These are phyloP conservation scores for Arrhopalites spinosus DNA, from an alignment of 2,888 invertebrate genomes.

Conservation along the genomic window DNA sequence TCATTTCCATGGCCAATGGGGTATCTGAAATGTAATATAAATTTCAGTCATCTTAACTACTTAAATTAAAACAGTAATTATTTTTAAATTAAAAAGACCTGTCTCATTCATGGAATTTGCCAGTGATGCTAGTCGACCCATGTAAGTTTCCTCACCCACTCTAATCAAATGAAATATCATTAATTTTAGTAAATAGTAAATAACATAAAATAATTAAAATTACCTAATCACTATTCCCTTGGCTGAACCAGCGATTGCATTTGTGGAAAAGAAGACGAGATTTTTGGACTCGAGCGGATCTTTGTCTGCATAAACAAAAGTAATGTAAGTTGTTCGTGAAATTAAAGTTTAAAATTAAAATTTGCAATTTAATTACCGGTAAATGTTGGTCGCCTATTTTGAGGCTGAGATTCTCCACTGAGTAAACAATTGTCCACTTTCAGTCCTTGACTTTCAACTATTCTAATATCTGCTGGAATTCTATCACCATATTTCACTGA, in stretches of 20 bases:
- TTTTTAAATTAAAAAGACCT: too few relatives aligned
- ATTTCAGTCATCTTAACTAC: too few relatives aligned
- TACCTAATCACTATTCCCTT: too few relatives aligned
- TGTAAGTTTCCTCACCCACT: slow-evolving; percentile 70
- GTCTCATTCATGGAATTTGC: slow-evolving; percentile 11
- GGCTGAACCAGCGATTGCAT: slow-evolving; percentile 64
- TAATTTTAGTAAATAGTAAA: too few relatives aligned
- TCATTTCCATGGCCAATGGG: slow-evolving; percentile 32
- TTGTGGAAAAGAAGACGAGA: slow-evolving; percentile 66
- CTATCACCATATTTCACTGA: slow-evolving; percentile 80
- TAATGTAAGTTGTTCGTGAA: too few relatives aligned
- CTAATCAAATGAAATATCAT: slow-evolving; percentile 64
- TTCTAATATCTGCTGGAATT: slow-evolving; percentile 68
- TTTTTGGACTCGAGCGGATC: slow-evolving; percentile 64
- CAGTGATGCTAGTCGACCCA: slow-evolving; percentile 69
- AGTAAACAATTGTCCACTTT: slow-evolving; percentile 38
- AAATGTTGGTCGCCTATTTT: slow-evolving; percentile 59
- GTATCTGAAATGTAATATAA: too few relatives aligned
- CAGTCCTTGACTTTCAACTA: slow-evolving; percentile 34
- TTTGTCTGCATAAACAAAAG: slow-evolving; percentile 57
- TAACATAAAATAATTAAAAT: too few relatives aligned
- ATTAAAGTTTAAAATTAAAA: too few relatives aligned
- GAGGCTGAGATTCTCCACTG: slow-evolving; percentile 35
- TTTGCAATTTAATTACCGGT: slow-evolving; percentile 56
- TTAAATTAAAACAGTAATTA: too few relatives aligned